Evolutionary conservation across 2,888 invertebrate species (phyloP), one percentile per base, ranked within the genome.

Genomic region (Coleophora deauratella): DNA sequence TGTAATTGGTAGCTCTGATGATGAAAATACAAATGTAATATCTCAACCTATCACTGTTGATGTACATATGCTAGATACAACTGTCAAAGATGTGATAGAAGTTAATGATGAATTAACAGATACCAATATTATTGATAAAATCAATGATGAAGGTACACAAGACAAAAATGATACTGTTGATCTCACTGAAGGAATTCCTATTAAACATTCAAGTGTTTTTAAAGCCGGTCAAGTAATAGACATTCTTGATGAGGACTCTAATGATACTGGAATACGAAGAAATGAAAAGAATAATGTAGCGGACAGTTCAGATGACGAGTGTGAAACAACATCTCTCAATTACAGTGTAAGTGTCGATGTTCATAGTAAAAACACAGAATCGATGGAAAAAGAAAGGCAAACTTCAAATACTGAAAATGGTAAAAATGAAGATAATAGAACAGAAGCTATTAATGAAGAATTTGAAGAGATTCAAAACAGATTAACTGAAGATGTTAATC

Each of bases 221-320:
- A 21, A 21, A 21, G 21, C 3, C 3, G 21, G 21, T 21, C 21
- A 21, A 21, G 21, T 21, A 21, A 34, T 14, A 37, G 28, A 28
- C 10, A 28, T 28, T 37, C 1, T 9, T 11, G 12, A 37, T 28
- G 28, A 28, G 12, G 13, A 13, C 27, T 11, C 12, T 38, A 42
- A 10, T 31, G 4, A 31, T n/a, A 31, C 9, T 11, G 9, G 6
- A 2, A 31, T 31, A 31, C 7, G 11, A 11, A 10, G 10, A 11
- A 4, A 31, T 9, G 9, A 31, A 38, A 49, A 35, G 47, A 43
- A 41, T 15, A 55, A 59, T 43, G 40, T 54, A 3, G 54, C 56
- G 27, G 50, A 64, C 34, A 60, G 60, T 54, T 63, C 65, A 15
- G 62, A 63, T 41, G 61, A 60, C 9, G 60, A 66, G 43, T 49